A percentile compares a stretch with the other conserved stretches of the same genome.
Conservation (phyloP, 2,797 vertebrate genomes). For the Eremophila alpestris region DNA sequence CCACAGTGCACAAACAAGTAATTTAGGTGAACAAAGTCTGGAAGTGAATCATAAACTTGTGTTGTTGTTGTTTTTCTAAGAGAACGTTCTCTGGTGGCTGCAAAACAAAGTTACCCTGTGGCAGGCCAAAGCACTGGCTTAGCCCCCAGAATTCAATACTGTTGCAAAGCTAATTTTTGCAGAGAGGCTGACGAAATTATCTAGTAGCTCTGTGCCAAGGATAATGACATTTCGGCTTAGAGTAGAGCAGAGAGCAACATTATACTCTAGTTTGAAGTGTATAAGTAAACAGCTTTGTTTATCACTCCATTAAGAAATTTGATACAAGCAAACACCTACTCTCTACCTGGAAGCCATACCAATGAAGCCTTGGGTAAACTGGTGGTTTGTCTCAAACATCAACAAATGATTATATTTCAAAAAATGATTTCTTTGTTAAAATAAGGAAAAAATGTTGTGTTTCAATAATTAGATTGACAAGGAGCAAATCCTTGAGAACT, state of each 20-base stretch:
- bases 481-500: neutral
- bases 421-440: neutral
- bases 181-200: constrained; percentile 33
- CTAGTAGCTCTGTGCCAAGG: constrained; percentile 5
- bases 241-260: neutral
- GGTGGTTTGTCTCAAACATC: neutral
- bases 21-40: constrained; percentile 74
- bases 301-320: constrained; percentile 8
- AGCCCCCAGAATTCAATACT: neutral
- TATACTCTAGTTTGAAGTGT: neutral
- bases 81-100: constrained; percentile 2
- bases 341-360: neutral
- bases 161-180: constrained; percentile 7
- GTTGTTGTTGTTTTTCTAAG: constrained; percentile 48
- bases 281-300: constrained; percentile 50
- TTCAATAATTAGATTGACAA: neutral
- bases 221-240: neutral
- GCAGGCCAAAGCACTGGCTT: constrained; percentile 5
- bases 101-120: neutral
- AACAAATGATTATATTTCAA: neutral
- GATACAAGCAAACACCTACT: neutral
- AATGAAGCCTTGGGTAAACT: neutral
- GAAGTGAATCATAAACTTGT: constrained; percentile 75
- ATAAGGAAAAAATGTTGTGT: neutral
- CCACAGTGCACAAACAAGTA: constrained; percentile 66